phyloP scores from a whole-genome alignment of 2,113 vertebrate genomes.

The Bubo scandiacus region DNA sequence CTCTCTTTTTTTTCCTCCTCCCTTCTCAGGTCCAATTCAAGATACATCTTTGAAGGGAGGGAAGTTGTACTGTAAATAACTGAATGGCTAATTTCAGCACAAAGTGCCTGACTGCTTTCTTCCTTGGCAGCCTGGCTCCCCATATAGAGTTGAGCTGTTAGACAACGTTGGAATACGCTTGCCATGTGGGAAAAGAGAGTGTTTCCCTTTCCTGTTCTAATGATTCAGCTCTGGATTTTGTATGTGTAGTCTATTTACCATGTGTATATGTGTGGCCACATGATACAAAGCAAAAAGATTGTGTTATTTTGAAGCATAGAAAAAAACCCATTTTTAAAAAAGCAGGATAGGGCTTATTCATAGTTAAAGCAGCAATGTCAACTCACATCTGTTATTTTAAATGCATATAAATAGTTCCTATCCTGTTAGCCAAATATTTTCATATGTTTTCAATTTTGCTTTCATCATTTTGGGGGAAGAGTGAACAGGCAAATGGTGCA shows the following conservation, averaged over 20 bases:
- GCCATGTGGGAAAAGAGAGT: background rate
- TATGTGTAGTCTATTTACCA: background rate
- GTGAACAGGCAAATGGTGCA: background rate
- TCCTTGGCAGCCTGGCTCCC: background rate
- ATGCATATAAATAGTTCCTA: constrained; percentile 3
- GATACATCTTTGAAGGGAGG: background rate
- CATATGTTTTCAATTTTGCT: constrained; percentile 39
- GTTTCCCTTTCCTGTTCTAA: background rate
- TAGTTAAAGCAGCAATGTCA: background rate
- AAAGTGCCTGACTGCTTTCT: background rate
- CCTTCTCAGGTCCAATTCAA: background rate
- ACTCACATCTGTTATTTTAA: constrained; percentile 26
- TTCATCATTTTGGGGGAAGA: constrained; percentile 1
- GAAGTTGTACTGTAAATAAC: background rate
- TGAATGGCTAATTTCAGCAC: background rate
- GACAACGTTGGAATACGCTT: fast-evolving
- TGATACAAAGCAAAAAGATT: background rate
- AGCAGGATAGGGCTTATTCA: background rate
- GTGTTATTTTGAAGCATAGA: background rate
- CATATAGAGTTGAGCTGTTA: background rate
- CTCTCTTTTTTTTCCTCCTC: background rate
- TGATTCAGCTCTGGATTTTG: background rate
- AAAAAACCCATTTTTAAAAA: background rate
- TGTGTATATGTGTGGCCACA: background rate
- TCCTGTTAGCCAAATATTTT: constrained; percentile 27